Conservation (phyloP, 2,113 vertebrate genomes). For the Leucopternis melanops region DNA sequence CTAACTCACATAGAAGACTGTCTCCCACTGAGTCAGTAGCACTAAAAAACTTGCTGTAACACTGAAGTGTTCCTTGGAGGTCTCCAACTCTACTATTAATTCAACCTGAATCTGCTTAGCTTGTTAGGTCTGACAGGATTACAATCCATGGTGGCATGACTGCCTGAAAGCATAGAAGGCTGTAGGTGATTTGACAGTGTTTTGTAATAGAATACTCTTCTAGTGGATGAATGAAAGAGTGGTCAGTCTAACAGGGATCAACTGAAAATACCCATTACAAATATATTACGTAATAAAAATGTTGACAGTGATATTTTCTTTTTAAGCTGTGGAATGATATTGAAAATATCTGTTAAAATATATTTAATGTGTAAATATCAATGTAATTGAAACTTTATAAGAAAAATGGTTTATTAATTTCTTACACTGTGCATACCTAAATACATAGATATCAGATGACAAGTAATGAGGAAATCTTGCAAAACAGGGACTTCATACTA, state of each 20-base stretch:
- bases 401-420: not conserved
- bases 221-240: not conserved
- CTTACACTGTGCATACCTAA: not conserved
- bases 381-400: not conserved
- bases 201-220: not conserved
- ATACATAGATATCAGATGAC: not conserved
- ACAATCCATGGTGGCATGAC: not conserved
- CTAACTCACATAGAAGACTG: not conserved
- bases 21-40: slow-evolving; percentile 1
- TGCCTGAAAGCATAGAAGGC: not conserved
- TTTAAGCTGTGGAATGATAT: not conserved
- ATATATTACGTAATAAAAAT: not conserved
- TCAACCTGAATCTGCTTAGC: not conserved
- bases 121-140: slow-evolving; percentile 21
- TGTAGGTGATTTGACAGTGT: not conserved
- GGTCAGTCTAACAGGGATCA: not conserved
- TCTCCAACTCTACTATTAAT: not conserved
- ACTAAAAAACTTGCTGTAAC: slow-evolving; percentile 2
- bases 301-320: not conserved
- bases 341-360: not conserved
- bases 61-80: slow-evolving; percentile 16
- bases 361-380: not conserved
- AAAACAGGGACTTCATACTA: not conserved
- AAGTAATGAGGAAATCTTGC: not conserved
- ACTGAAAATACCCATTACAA: not conserved